Evolutionary conservation across 2,888 invertebrate genomes (phyloP), one percentile per base, ranked within the genome.

Genomic region (Polylopha cassiicola): DNA sequence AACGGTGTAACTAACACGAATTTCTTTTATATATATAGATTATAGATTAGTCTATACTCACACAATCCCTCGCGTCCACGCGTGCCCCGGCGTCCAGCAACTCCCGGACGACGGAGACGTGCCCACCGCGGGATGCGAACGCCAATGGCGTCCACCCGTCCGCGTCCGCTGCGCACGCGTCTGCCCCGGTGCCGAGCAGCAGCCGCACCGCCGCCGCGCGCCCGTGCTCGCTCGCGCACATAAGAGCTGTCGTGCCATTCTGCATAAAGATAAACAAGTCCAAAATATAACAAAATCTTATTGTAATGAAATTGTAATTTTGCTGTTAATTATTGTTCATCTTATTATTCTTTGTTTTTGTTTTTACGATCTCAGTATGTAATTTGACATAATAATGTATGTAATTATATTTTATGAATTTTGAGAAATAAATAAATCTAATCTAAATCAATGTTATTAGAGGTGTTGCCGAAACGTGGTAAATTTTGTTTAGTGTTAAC

Each of bases 221-320:
- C 16, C 98, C 98, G 59, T 92, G 92, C 62, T 93, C 89, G 43
- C 95, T 91, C 28, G 98, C 97, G 64, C 94, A 90, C 88, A 98
- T 97, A 66, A 99, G 92, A 34, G 95, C 94, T 30, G 98, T 97
- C 46, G 94, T 92, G 47, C 97, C 96, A 88, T 95, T 96, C 95
- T 97, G 68, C 6, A 39, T 22, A 16, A 36, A 47, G 28, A 30
- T 46, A 26, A 18, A 26, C 3, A 20, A n/a, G 8, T n/a, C 9
- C 5, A 16, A 13, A 17, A 10, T 17, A 4, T 16, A 11, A 7
- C 18, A 28, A 42, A 16, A 30, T 18, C 14, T 20, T 39, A 17
- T 33, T 8, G n/a, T 10, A 18, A 34, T 41, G 18, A 26, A 34
- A 2, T 13, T 8, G 8, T 21, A 13, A 23, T 23, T 16, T 21